Conservation (phyloP, 1,140 invertebrate species). For the Phocides pigmalion region DNA sequence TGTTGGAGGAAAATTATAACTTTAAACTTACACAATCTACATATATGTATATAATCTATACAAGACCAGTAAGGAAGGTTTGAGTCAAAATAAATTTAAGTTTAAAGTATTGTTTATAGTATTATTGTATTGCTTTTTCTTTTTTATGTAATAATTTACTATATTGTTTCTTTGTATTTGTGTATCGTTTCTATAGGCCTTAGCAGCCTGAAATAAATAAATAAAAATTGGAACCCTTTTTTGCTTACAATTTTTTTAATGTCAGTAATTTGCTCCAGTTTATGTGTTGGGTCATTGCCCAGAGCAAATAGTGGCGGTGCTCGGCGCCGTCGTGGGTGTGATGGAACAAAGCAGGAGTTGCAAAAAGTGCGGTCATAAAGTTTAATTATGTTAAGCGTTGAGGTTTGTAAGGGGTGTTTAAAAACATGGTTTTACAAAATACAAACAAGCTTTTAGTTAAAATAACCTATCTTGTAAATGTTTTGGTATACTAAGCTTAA, state of each 20-base stretch:
- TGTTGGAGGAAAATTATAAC: no score
- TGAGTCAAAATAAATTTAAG: constrained; percentile 15
- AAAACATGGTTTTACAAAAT: constrained; percentile 1
- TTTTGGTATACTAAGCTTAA: no score
- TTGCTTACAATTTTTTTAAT: constrained; percentile 29
- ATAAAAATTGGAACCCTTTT: no score
- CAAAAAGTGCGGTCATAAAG: constrained; percentile 56
- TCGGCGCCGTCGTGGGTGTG: constrained; percentile 30
- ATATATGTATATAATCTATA: no score
- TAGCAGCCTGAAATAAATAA: no score
- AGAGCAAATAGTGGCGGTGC: constrained; percentile 36
- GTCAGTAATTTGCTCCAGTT: constrained; percentile 34
- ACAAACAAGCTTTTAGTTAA: constrained; percentile 5
- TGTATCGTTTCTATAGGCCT: no score
- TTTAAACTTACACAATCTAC: no score
- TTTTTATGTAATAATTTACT: no score
- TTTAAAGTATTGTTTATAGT: no score
- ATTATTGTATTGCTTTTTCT: no score
- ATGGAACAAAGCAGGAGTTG: constrained; percentile 51
- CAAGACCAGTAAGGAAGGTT: no score
- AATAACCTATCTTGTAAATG: background rate
- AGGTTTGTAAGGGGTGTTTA: constrained; percentile 43
- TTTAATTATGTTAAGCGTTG: constrained; percentile 41
- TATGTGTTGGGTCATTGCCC: constrained; percentile 24
- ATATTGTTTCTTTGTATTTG: no score